Evolutionary conservation across 2,113 vertebrate species (phyloP).

Genomic region (Pluvianellus socialis): DNA sequence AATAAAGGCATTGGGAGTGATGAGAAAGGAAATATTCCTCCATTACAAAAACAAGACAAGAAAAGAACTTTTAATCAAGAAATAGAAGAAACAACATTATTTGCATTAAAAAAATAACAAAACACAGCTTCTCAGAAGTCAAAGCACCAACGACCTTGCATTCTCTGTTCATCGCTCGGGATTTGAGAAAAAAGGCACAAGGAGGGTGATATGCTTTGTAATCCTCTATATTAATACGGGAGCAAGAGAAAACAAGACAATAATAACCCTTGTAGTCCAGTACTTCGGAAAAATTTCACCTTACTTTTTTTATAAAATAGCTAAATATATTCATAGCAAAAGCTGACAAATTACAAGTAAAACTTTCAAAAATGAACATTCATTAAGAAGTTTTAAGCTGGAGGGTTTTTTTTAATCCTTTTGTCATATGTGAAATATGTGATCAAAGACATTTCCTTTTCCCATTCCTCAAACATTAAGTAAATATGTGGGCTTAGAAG

Average conservation of each 20-base stretch:
- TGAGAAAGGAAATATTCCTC: neutral
- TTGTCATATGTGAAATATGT: slow-evolving; percentile 50
- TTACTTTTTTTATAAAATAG: slow-evolving; percentile 58
- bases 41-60: slow-evolving; percentile 4
- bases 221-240: neutral
- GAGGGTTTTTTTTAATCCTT: slow-evolving; percentile 46
- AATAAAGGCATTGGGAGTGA: slow-evolving; percentile 2
- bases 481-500: slow-evolving; percentile 31
- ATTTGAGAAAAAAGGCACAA: neutral
- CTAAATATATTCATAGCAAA: slow-evolving; percentile 47
- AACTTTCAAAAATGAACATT: slow-evolving; percentile 58
- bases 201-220: neutral
- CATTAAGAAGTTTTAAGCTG: slow-evolving; percentile 51
- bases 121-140: neutral
- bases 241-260: neutral
- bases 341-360: slow-evolving; percentile 46
- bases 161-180: neutral
- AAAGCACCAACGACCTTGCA: neutral
- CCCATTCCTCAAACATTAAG: slow-evolving; percentile 15
- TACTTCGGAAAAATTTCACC: neutral
- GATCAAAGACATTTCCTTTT: slow-evolving; percentile 63
- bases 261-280: neutral
- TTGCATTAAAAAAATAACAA: neutral
- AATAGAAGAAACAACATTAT: slow-evolving; percentile 1
- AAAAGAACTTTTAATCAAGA: neutral